Evolutionary conservation across 2,113 vertebrate species (phyloP).

Genomic region (Corythornis madagascariensis): DNA sequence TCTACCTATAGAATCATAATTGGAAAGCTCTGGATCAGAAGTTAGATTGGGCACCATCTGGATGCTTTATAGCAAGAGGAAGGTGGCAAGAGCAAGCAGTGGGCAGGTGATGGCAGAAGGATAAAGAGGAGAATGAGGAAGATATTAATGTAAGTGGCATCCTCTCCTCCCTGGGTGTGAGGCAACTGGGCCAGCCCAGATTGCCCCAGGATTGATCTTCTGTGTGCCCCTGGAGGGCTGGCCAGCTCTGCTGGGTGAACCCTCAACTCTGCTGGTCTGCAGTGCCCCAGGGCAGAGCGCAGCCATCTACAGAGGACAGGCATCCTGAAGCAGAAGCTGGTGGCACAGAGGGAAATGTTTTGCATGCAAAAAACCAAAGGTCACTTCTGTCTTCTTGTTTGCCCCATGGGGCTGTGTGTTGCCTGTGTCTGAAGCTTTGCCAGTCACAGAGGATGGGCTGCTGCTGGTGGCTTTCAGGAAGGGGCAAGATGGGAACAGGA

Average conservation of each 20-base stretch:
- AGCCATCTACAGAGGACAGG: not conserved
- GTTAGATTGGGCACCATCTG: not conserved
- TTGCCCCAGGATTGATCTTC: not conserved
- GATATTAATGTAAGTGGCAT: not conserved
- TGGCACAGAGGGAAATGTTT: not conserved
- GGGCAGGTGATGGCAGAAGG: not conserved
- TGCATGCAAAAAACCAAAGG: not conserved
- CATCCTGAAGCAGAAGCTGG: not conserved
- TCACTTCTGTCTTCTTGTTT: not conserved
- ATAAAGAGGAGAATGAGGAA: not conserved
- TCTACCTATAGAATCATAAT: not conserved
- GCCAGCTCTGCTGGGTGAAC: not conserved
- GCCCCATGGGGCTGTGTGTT: fast-evolving
- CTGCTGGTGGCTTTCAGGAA: not conserved
- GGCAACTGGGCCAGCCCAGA: not conserved
- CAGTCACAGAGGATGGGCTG: not conserved
- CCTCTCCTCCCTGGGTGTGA: not conserved
- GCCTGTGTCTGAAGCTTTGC: not conserved
- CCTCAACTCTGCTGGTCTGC: not conserved
- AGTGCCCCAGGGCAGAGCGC: not conserved
- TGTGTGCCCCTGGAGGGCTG: not conserved
- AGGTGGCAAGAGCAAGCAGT: not conserved
- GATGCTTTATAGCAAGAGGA: not conserved
- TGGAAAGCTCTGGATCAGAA: not conserved
- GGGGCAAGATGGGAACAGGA: not conserved